Conservation (phyloP, 2,888 invertebrate species). For the Chironomus tentans region DNA sequence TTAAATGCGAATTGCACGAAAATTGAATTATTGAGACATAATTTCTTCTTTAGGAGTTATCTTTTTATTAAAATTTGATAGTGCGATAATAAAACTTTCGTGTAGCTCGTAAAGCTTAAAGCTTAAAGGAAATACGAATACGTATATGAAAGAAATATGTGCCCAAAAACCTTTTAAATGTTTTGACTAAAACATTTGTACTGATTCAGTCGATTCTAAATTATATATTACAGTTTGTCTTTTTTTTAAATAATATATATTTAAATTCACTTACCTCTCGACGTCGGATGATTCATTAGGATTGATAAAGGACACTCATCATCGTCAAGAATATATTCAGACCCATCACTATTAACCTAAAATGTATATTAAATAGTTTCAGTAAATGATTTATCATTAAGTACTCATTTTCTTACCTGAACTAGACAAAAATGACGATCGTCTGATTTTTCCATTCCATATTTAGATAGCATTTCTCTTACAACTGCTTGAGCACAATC, state of each 20-base stretch:
- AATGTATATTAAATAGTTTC: background rate
- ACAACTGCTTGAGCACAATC: slow-evolving; percentile 91
- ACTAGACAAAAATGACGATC: slow-evolving; percentile 88
- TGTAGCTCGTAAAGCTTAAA: too few species aligned
- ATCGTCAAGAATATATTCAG: slow-evolving; percentile 90
- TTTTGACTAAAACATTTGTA: too few species aligned
- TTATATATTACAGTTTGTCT: too few species aligned
- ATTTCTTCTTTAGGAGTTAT: too few species aligned
- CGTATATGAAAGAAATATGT: too few species aligned
- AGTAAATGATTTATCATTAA: background rate
- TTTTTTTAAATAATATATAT: background rate
- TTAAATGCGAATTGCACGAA: too few species aligned
- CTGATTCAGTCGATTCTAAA: too few species aligned
- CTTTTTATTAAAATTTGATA: too few species aligned
- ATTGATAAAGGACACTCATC: slow-evolving; percentile 96
- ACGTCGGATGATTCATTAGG: slow-evolving; percentile 79
- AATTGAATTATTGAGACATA: too few species aligned
- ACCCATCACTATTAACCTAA: slow-evolving; percentile 56
- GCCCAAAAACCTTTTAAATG: too few species aligned
- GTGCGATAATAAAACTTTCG: too few species aligned
- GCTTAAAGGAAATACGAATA: too few species aligned
- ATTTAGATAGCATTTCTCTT: slow-evolving; percentile 93
- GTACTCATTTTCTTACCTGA: slow-evolving; percentile 55
- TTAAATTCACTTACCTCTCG: slow-evolving; percentile 60
- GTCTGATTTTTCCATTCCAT: slow-evolving; percentile 84